Conservation (phyloP, 1,140 invertebrate genomes). For the Drosophila pectinifera region DNA sequence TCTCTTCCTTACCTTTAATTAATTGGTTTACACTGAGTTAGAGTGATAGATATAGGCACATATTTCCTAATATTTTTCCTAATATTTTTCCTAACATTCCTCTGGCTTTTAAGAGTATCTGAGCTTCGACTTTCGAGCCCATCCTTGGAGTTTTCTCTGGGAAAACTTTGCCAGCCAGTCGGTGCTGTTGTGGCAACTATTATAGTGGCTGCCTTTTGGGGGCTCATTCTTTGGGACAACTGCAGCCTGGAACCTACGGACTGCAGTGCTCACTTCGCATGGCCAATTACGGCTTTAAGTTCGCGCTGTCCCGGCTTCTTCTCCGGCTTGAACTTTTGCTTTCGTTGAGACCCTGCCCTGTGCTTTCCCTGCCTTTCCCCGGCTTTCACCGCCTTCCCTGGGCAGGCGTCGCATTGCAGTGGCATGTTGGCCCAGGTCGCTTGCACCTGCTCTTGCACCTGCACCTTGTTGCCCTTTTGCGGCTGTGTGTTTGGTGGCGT, state of each 20-base stretch:
- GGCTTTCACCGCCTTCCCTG: neutral
- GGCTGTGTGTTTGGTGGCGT: constrained; percentile 44
- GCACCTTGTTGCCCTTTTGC: constrained; percentile 64
- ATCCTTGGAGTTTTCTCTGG: constrained; percentile 8
- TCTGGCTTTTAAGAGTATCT: constrained; percentile 12
- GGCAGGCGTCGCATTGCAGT: constrained; percentile 68
- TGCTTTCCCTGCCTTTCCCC: neutral
- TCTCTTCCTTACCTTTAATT: too few relatives aligned
- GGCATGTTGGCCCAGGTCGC: constrained; percentile 49
- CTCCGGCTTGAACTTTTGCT: constrained; percentile 51
- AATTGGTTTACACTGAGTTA: too few relatives aligned
- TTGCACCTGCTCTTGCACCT: constrained; percentile 55
- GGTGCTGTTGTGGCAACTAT: constrained; percentile 36
- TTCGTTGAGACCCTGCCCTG: constrained; percentile 14
- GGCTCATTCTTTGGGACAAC: constrained; percentile 15
- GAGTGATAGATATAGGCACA: neutral
- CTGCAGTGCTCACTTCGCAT: constrained; percentile 64
- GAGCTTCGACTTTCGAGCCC: neutral
- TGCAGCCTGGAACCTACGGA: constrained; percentile 11
- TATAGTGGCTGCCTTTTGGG: constrained; percentile 18
- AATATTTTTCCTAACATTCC: neutral
- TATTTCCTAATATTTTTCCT: too few relatives aligned
- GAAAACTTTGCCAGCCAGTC: constrained; percentile 31
- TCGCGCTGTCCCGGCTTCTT: constrained; percentile 36
- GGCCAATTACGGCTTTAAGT: constrained; percentile 75